Percentiles rank a stretch among this genome's conserved stretches.
These are phyloP conservation scores for Lochmaea capreae DNA, from an alignment of 2,888 invertebrate genomes.

Conservation along the genomic window DNA sequence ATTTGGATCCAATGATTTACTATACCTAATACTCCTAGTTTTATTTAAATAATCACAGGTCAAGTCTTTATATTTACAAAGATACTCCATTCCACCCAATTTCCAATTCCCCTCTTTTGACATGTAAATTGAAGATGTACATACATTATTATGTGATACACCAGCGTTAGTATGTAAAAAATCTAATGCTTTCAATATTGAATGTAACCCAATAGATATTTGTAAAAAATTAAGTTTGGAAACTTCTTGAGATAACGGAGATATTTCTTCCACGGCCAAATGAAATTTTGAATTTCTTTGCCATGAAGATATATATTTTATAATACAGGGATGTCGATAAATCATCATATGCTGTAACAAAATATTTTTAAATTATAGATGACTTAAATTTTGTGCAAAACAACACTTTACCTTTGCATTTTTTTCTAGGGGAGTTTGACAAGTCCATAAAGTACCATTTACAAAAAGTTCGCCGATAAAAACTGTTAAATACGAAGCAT, in stretches of 20 bases:
- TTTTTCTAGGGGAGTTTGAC: conserved; percentile 78
- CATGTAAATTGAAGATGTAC: conserved; percentile 83
- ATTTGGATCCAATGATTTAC: conserved; percentile 78
- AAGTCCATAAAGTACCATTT: conserved; percentile 73
- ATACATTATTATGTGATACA: conserved; percentile 87
- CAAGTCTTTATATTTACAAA: conserved; percentile 77
- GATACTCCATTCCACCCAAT: conserved; percentile 85
- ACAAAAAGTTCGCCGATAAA: conserved; percentile 80
- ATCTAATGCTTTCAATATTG: conserved; percentile 81
- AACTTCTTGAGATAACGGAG: conserved; percentile 78
- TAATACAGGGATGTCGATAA: conserved; percentile 87
- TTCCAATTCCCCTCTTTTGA: conserved; percentile 89
- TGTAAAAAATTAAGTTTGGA: conserved; percentile 79
- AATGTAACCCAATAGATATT: conserved; percentile 86
- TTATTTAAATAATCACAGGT: conserved; percentile 75
- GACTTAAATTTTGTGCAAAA: background rate
- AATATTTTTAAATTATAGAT: conserved; percentile 2
- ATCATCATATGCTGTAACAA: conserved; percentile 80
- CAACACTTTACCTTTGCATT: conserved; percentile 74
- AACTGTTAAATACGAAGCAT: conserved; percentile 74
- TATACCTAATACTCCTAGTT: conserved; percentile 74
- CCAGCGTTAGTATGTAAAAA: conserved; percentile 87
- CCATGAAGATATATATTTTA: conserved; percentile 86
- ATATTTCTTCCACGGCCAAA: conserved; percentile 85
- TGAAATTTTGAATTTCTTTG: conserved; percentile 79